Evolutionary conservation across 1,140 invertebrate species (phyloP).

Genomic region (Calliopsis andreniformis): DNA sequence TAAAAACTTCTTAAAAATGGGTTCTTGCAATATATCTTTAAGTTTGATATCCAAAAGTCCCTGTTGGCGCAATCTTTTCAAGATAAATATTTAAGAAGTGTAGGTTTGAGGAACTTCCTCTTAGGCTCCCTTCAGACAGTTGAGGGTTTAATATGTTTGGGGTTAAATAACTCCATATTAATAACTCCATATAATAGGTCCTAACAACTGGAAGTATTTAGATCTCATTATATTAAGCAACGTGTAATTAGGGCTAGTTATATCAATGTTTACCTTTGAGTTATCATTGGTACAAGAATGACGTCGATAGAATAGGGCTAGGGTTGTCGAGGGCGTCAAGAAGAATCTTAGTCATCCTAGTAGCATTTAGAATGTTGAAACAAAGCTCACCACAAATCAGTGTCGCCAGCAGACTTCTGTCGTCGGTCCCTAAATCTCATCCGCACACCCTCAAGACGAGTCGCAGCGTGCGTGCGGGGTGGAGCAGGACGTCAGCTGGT

Average conservation of each 20-base stretch:
- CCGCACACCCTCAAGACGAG: conserved; percentile 81
- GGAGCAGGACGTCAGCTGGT: conserved; percentile 80
- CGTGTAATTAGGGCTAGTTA: background rate
- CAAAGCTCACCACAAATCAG: conserved; percentile 82
- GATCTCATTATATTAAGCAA: too few species aligned
- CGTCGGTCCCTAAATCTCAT: conserved; percentile 80
- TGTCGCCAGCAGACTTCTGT: conserved; percentile 80
- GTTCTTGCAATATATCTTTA: too few species aligned
- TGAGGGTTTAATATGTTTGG: too few species aligned
- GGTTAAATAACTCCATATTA: too few species aligned
- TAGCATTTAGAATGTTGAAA: conserved; percentile 77
- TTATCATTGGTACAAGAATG: background rate
- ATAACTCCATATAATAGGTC: too few species aligned
- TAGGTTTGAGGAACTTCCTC: too few species aligned
- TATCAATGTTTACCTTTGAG: background rate
- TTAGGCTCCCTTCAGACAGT: too few species aligned
- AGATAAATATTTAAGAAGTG: too few species aligned
- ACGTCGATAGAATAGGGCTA: background rate
- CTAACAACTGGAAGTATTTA: too few species aligned
- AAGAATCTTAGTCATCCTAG: conserved; percentile 58
- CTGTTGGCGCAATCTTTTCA: too few species aligned
- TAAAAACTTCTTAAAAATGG: too few species aligned
- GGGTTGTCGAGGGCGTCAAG: background rate
- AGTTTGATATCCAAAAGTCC: too few species aligned
- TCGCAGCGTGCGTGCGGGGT: conserved; percentile 79